Conservation (phyloP, 2,113 vertebrate genomes). For the Phrynocephalus versicolor region DNA sequence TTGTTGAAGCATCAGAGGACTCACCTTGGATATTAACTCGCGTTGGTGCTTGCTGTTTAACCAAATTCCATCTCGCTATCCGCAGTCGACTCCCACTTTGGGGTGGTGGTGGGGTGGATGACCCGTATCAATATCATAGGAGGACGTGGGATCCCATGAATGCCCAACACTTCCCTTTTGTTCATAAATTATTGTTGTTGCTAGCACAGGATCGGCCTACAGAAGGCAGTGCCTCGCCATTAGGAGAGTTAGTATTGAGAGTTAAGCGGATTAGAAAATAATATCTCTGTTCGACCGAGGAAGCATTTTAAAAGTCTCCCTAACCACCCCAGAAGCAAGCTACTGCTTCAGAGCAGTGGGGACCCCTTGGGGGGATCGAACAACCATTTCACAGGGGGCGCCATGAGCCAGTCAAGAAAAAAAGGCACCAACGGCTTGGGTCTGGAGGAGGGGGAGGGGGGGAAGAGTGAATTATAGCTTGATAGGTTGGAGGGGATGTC, state of each 20-base stretch:
- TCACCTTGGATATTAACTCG: neutral
- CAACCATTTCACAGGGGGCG: too few species aligned
- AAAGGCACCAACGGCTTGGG: too few species aligned
- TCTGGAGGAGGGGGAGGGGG: too few species aligned
- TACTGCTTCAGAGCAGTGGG: neutral
- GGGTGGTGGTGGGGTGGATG: neutral
- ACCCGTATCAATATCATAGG: neutral
- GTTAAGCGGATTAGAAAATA: too few species aligned
- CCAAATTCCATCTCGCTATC: neutral
- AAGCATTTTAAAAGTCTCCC: too few species aligned
- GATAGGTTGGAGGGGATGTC: too few species aligned
- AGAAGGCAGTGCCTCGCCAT: neutral
- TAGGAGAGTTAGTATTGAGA: neutral
- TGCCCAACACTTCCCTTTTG: neutral
- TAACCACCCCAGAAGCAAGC: neutral
- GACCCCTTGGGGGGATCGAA: too few species aligned
- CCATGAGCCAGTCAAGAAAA: too few species aligned
- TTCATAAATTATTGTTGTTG: neutral
- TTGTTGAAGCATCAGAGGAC: slow-evolving; percentile 1
- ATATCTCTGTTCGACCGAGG: neutral
- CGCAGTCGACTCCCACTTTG: neutral
- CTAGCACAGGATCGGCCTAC: neutral
- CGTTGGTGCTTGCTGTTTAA: neutral
- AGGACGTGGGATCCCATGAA: neutral
- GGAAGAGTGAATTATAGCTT: too few species aligned